These are phyloP conservation scores for Pectinophora gossypiella DNA, from an alignment of 1,140 invertebrate species.

Conservation along the genomic window DNA sequence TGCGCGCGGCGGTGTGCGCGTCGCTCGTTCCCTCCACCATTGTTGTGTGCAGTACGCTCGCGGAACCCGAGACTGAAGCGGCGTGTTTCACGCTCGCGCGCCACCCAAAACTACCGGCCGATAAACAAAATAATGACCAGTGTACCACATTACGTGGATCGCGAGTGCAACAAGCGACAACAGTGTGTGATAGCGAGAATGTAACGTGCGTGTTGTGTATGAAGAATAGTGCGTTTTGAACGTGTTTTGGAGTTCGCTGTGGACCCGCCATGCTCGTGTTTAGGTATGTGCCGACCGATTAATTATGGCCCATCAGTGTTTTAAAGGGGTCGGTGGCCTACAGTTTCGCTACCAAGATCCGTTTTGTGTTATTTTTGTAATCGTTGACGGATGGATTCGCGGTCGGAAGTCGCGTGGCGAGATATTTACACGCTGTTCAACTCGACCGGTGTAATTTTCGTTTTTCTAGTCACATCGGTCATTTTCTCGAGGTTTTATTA, in stretches of 20 bases:
- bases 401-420: constrained; percentile 5
- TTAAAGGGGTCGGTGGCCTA: constrained; percentile 52
- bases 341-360: constrained; percentile 31
- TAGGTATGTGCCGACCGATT: constrained; percentile 66
- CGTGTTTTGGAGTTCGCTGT: constrained; percentile 57
- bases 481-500: constrained; percentile 35
- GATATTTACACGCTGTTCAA: constrained; percentile 15
- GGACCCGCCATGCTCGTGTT: constrained; percentile 62
- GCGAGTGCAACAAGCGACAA: constrained; percentile 63
- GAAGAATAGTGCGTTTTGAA: constrained; percentile 50
- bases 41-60: constrained; percentile 67
- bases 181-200: constrained; percentile 68
- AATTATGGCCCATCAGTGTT: constrained; percentile 62
- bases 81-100: constrained; percentile 34
- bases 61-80: constrained; percentile 31
- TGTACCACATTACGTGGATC: constrained; percentile 59
- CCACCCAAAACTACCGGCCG: constrained; percentile 50
- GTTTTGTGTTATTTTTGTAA: constrained; percentile 33
- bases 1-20: constrained; percentile 14
- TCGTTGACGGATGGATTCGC: constrained; percentile 19
- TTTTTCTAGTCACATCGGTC: constrained; percentile 23
- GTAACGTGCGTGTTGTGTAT: constrained; percentile 64
- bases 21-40: constrained; percentile 58
- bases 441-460: constrained; percentile 15
- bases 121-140: constrained; percentile 68